Percentiles rank a stretch among this genome's conserved stretches.
Evolutionary conservation across 2,797 vertebrate species (phyloP).

Genomic region (Lutjanus campechanus): DNA sequence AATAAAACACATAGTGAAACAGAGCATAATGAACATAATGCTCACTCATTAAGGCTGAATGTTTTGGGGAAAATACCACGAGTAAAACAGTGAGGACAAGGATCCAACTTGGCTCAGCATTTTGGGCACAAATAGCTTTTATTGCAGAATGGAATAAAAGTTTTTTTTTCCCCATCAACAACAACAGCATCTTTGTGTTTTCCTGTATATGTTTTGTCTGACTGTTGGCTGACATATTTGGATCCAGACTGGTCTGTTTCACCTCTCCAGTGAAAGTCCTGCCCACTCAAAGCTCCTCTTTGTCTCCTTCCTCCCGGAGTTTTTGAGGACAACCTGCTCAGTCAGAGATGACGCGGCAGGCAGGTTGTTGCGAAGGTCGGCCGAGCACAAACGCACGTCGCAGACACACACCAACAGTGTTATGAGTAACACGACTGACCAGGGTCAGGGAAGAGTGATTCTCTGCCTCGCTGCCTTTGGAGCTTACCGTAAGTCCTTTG

Average conservation of each 20-base stretch:
- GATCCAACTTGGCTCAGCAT: slow-evolving; percentile 31
- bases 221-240: slow-evolving; percentile 23
- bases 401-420: slow-evolving; percentile 58
- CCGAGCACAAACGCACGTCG: slow-evolving; percentile 47
- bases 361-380: slow-evolving; percentile 37
- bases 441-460: slow-evolving; percentile 38
- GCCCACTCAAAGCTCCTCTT: slow-evolving; percentile 54
- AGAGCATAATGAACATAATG: slow-evolving; percentile 43
- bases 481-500: slow-evolving; percentile 51
- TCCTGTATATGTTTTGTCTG: slow-evolving; percentile 11
- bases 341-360: slow-evolving; percentile 51
- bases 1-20: slow-evolving; percentile 53
- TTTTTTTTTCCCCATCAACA: slow-evolving; percentile 25
- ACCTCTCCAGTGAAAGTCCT: slow-evolving; percentile 26
- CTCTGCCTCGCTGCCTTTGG: slow-evolving; percentile 14
- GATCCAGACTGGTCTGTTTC: slow-evolving; percentile 6
- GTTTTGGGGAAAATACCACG: slow-evolving; percentile 27
- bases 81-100: slow-evolving; percentile 16
- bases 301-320: slow-evolving; percentile 47
- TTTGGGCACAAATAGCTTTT: slow-evolving; percentile 29
- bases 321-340: slow-evolving; percentile 44
- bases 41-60: slow-evolving; percentile 21
- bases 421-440: slow-evolving; percentile 60
- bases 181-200: slow-evolving; percentile 35
- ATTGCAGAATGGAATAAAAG: slow-evolving; percentile 22